These are phyloP conservation scores for Xenotilapia flavipinnis DNA, from an alignment of 2,113 vertebrate genomes.

Conservation along the genomic window DNA sequence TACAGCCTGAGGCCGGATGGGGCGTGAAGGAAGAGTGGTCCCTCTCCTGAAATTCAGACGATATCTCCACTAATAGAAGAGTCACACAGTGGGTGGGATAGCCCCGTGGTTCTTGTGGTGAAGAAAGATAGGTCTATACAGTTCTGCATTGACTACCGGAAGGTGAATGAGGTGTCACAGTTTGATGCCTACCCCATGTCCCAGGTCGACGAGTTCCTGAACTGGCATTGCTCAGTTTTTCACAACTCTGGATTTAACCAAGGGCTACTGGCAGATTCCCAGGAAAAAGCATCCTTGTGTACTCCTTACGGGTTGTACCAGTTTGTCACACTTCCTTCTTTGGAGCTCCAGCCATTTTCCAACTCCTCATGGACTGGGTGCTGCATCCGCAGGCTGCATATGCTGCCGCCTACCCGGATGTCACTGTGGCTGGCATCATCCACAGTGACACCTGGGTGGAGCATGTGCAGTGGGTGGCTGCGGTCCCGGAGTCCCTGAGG, in stretches of 20 bases:
- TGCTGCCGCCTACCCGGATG: neutral
- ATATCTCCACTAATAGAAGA: neutral
- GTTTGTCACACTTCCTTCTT: neutral
- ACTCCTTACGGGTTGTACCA: neutral
- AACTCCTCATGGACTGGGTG: neutral
- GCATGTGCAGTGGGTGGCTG: neutral
- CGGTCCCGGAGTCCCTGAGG: neutral
- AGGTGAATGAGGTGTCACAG: neutral
- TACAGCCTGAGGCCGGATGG: neutral
- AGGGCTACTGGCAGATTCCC: neutral
- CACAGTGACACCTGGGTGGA: neutral
- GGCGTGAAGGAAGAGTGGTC: neutral
- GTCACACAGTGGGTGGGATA: neutral
- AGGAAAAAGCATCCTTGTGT: neutral
- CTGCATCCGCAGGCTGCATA: neutral
- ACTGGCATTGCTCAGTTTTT: neutral
- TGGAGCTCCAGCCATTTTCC: neutral
- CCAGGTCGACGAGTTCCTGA: fast-evolving
- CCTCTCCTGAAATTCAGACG: fast-evolving
- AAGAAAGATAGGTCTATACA: neutral
- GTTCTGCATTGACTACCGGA: neutral
- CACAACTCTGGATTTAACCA: neutral
- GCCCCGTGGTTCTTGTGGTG: neutral
- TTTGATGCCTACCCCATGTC: neutral
- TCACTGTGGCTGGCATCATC: neutral